Evolutionary conservation across 2,797 vertebrate species (phyloP).

Genomic region (Psittacula derbiana): DNA sequence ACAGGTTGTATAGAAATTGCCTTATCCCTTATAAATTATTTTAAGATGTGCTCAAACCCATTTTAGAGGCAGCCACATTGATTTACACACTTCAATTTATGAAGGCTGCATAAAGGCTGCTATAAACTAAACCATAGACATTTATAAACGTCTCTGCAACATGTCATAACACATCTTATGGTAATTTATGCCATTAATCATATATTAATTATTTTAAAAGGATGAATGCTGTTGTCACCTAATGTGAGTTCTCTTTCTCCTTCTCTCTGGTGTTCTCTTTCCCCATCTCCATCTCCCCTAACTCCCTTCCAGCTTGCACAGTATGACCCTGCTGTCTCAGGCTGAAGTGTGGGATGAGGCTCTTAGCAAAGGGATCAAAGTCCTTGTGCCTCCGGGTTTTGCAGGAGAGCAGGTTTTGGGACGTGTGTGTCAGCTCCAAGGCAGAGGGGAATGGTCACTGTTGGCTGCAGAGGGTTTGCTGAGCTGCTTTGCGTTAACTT

Average conservation of each 20-base stretch:
- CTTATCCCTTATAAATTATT: constrained; percentile 49
- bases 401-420: not conserved
- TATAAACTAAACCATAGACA: constrained; percentile 50
- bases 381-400: not conserved
- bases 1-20: constrained; percentile 9
- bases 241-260: not conserved
- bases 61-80: constrained; percentile 35
- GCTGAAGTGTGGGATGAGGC: not conserved
- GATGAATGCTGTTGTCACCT: not conserved
- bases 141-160: constrained; percentile 66
- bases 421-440: rapidly evolving
- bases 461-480: not conserved
- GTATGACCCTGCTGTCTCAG: not conserved
- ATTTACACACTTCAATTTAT: constrained; percentile 67
- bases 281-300: not conserved
- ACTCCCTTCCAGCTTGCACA: not conserved
- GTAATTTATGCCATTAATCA: constrained; percentile 34
- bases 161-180: constrained; percentile 66
- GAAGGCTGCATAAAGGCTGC: constrained; percentile 56
- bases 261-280: not conserved
- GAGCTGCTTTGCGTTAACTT: not conserved
- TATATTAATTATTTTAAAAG: constrained; percentile 45
- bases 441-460: rapidly evolving
- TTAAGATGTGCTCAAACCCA: constrained; percentile 1
- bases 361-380: not conserved